Percentiles rank a stretch among this genome's conserved stretches.
Evolutionary conservation across 1,140 invertebrate genomes (phyloP).

Genomic region (Vollenhovia emeryi): DNA sequence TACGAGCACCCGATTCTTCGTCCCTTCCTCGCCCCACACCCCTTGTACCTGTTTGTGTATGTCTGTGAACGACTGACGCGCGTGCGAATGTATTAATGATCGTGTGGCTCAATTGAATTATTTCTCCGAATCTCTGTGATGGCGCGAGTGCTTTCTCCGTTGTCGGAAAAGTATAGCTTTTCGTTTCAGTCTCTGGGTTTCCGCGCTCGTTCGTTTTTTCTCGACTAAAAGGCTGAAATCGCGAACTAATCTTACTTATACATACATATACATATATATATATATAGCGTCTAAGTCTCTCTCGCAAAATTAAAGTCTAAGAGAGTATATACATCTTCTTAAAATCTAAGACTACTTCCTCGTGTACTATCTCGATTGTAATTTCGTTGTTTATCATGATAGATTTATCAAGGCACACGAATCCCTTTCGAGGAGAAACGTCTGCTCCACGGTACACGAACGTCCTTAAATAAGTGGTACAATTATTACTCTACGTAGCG

Average conservation of each 20-base stretch:
- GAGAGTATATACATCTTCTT: conserved; percentile 8
- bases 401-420: conserved; percentile 52
- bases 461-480: conserved; percentile 68
- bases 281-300: conserved; percentile 22
- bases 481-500: conserved; percentile 52
- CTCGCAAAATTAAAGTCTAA: conserved; percentile 10
- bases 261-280: conserved; percentile 9
- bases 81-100: neutral
- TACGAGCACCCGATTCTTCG: neutral
- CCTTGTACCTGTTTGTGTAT: neutral
- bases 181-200: conserved; percentile 1
- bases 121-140: conserved; percentile 9
- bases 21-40: neutral
- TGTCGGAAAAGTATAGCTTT: neutral
- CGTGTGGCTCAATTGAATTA: neutral
- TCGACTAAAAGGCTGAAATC: conserved; percentile 67
- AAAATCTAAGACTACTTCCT: conserved; percentile 28
- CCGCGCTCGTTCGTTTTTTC: neutral
- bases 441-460: conserved; percentile 1
- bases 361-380: conserved; percentile 39
- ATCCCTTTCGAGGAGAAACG: conserved; percentile 11
- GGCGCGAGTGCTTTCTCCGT: neutral
- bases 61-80: neutral
- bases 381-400: conserved; percentile 61
- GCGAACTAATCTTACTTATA: conserved; percentile 51